Percentiles rank a stretch among this genome's conserved stretches.
These are phyloP conservation scores for Atherinomorus stipes DNA, from an alignment of 2,113 vertebrate genomes.

Conservation along the genomic window DNA sequence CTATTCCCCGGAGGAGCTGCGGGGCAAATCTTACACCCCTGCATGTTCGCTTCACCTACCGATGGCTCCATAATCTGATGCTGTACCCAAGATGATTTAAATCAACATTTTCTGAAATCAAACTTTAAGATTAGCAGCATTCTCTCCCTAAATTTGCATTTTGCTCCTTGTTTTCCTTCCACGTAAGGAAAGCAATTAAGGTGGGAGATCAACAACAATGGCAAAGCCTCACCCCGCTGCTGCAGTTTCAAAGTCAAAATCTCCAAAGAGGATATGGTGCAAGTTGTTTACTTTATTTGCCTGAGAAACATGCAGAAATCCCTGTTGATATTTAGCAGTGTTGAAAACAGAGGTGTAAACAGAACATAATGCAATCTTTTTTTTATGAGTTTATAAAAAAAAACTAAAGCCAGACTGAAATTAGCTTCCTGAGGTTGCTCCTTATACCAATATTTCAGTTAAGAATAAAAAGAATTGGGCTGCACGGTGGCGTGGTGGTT, in stretches of 20 bases:
- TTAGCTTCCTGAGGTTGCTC: background rate
- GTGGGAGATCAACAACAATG: conserved; percentile 22
- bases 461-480: too few species aligned
- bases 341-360: conserved; percentile 23
- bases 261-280: conserved; percentile 34
- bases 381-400: background rate
- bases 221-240: background rate
- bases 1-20: conserved; percentile 10
- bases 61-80: conserved; percentile 14
- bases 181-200: conserved; percentile 30
- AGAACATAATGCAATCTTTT: background rate
- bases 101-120: conserved; percentile 25
- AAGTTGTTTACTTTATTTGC: conserved; percentile 50
- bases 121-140: conserved; percentile 25
- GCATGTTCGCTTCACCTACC: conserved; percentile 3
- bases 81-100: conserved; percentile 37
- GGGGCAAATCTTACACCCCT: background rate
- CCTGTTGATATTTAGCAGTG: conserved; percentile 27
- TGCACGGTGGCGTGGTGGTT: too few species aligned
- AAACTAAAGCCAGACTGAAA: background rate
- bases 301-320: conserved; percentile 10
- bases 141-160: conserved; percentile 34
- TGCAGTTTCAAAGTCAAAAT: conserved; percentile 26
- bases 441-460: background rate
- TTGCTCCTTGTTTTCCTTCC: conserved; percentile 34